These are phyloP conservation scores for Cyanistes caeruleus DNA, from an alignment of 2,113 vertebrate genomes.

Conservation along the genomic window DNA sequence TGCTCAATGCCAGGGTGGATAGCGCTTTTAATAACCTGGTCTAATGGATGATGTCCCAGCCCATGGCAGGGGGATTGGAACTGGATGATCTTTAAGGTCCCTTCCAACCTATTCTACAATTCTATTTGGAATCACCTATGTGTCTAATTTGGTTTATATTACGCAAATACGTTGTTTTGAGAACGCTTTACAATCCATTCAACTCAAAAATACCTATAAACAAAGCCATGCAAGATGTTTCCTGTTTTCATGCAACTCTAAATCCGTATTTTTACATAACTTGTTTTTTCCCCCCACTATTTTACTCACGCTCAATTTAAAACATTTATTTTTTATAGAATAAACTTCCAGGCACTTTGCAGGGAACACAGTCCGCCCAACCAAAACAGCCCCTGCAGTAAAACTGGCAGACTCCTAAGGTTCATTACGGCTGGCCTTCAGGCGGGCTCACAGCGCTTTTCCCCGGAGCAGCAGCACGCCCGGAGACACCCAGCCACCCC, in stretches of 20 bases:
- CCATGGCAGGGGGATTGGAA: background rate
- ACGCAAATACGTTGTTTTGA: background rate
- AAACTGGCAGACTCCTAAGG: background rate
- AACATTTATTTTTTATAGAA: background rate
- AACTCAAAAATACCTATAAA: background rate
- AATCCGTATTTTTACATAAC: background rate
- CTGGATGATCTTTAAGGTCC: background rate
- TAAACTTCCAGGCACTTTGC: background rate
- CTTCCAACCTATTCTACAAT: background rate
- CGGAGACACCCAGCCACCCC: no score
- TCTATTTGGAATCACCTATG: background rate
- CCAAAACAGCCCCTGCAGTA: background rate
- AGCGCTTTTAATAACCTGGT: background rate
- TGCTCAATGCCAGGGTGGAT: background rate
- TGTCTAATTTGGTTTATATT: background rate
- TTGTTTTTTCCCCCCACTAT: fast-evolving
- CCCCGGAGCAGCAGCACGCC: background rate
- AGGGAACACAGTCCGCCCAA: background rate
- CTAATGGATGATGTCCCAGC: background rate
- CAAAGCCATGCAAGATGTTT: background rate
- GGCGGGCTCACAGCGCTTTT: fast-evolving
- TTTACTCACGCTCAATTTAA: background rate
- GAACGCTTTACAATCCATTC: background rate
- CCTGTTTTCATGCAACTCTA: background rate
- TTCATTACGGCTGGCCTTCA: background rate